phyloP scores from a whole-genome alignment of 2,113 vertebrate species.

The Campylomormyrus numenius region DNA sequence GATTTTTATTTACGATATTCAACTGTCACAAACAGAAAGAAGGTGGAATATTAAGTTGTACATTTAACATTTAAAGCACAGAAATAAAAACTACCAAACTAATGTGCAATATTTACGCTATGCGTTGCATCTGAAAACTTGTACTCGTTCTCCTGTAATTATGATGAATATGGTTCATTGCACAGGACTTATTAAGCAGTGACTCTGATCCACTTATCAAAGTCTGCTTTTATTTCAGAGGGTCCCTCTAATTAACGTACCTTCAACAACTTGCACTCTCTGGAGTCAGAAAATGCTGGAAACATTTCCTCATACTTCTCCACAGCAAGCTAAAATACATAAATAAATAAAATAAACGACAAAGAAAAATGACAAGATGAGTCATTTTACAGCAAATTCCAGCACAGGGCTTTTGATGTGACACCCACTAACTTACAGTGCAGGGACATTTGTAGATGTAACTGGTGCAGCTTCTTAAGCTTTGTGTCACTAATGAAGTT shows the following conservation, averaged over 20 bases:
- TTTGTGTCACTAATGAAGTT: not conserved
- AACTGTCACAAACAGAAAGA: not conserved
- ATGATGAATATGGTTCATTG: not conserved
- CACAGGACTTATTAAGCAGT: not conserved
- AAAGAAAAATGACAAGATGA: not conserved
- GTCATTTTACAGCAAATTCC: not conserved
- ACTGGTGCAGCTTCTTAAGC: not conserved
- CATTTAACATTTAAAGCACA: not conserved
- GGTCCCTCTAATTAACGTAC: constrained; percentile 50
- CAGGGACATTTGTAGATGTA: not conserved
- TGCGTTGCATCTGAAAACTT: not conserved
- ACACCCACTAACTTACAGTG: not conserved
- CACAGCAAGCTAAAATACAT: constrained; percentile 74
- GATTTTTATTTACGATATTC: not conserved
- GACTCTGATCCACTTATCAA: not conserved
- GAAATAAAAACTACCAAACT: not conserved
- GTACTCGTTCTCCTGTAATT: not conserved
- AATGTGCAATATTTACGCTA: not conserved
- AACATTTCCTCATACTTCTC: constrained; percentile 99
- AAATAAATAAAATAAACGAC: not conserved
- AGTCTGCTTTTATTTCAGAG: not conserved
- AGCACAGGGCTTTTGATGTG: not conserved
- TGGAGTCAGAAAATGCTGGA: constrained; percentile 91
- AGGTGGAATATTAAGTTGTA: not conserved
- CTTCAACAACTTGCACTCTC: constrained; percentile 96